These are phyloP conservation scores for Drosophila sordidapex DNA, from an alignment of 2,888 invertebrate genomes.

Conservation along the genomic window DNA sequence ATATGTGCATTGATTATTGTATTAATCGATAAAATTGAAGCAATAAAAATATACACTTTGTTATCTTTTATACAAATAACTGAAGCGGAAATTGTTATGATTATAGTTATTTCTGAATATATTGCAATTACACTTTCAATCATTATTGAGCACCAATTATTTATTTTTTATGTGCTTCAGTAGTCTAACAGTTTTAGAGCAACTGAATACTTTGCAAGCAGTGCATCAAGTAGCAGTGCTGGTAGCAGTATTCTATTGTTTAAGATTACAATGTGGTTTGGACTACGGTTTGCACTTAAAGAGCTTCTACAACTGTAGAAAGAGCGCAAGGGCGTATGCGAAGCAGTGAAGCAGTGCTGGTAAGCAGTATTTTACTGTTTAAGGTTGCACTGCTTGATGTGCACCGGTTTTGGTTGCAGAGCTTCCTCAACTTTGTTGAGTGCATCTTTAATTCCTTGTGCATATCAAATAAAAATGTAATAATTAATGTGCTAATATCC, in stretches of 20 bases:
- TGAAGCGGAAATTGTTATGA: background rate
- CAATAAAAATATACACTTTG: slow-evolving; percentile 51
- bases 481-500: background rate
- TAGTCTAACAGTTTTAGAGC: background rate
- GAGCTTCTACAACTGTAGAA: background rate
- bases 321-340: background rate
- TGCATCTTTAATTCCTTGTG: background rate
- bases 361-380: slow-evolving; percentile 7
- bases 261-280: background rate
- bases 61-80: slow-evolving; percentile 35
- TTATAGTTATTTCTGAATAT: background rate
- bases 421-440: background rate
- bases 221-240: background rate
- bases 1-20: slow-evolving; percentile 34
- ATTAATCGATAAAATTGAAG: slow-evolving; percentile 29
- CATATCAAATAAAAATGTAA: background rate
- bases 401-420: background rate
- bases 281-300: background rate
- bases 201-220: background rate
- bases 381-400: background rate
- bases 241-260: background rate
- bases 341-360: fast-evolving
- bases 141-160: background rate
- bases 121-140: background rate
- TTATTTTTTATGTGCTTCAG: background rate